Evolutionary conservation across 2,888 invertebrate genomes (phyloP).

Genomic region (Parthenolecanium corni): DNA sequence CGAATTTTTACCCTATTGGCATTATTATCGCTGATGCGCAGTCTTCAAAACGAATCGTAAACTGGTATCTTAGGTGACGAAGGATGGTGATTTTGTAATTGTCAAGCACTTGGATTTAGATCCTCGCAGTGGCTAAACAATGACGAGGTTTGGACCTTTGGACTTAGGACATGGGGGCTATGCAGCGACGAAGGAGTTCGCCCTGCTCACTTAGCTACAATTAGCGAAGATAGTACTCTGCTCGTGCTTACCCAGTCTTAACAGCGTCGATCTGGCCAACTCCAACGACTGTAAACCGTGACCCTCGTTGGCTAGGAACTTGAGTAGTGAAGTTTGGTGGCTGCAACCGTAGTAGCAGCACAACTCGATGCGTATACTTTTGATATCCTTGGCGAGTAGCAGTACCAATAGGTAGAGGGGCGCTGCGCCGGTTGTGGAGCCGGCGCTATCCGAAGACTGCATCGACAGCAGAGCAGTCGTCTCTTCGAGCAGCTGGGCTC

Average conservation of each 20-base stretch:
- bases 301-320: slow-evolving; percentile 39
- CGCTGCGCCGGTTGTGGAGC: slow-evolving; percentile 39
- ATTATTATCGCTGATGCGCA: no score
- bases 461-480: slow-evolving; percentile 39
- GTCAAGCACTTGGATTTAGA: no score
- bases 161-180: no score
- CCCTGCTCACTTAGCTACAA: no score
- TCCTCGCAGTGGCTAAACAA: no score
- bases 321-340: slow-evolving; percentile 40
- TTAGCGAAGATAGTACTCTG: no score
- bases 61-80: no score
- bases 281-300: slow-evolving; percentile 39
- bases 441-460: slow-evolving; percentile 38
- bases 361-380: slow-evolving; percentile 38
- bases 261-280: slow-evolving; percentile 39
- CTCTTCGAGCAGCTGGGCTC: slow-evolving; percentile 38
- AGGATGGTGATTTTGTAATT: no score
- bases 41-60: no score
- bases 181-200: no score
- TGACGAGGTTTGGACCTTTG: no score
- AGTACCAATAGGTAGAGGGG: slow-evolving; percentile 39
- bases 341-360: slow-evolving; percentile 43
- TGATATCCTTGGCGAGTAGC: slow-evolving; percentile 40
- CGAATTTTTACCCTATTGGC: no score
- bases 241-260: slow-evolving; percentile 36